Evolutionary conservation across 2,888 invertebrate genomes (phyloP), one percentile per base, ranked within the genome.

Genomic region (Rotaria socialis): DNA sequence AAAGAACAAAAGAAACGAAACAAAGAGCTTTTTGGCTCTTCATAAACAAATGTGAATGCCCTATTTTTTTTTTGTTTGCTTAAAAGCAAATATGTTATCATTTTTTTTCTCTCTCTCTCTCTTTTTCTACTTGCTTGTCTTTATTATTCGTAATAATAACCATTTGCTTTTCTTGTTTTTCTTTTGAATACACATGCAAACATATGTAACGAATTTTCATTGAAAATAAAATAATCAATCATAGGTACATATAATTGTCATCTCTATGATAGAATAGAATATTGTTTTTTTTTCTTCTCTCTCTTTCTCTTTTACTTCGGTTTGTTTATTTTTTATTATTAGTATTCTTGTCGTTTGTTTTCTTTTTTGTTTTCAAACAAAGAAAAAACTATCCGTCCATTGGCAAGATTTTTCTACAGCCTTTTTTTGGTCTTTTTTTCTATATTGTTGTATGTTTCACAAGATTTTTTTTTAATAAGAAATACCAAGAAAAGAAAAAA

Each of bases 11-110:
- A 35, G 35, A 35, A 35, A 35, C 35, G 35, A 35, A 52, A 52
- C 52, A 52, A 52, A 14, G 52, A 52, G 52, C 1, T 16, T 52
- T 52, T 52, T 52, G 8, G 16, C 16, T 52, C 52, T 5, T 41
- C 2, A 2, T 7, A 16, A 6, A 67, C 67, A 67, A 27, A 67
- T 16, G 2, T 67, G 16, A 35, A 16, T 5, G 16, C 7, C 16
- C 1, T 35, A 19, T 35, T 67, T 67, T 41, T 67, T 35, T 35
- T 35, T 41, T 27, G 19, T 67, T 67, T 67, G 67, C 67, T 67
- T 35, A 67, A 67, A 67, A 67, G 67, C 67, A 67, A 67, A 67
- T 35, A 67, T 67, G 67, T 67, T 67, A 67, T 67, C 35, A 67
- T 60, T 60, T 35, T 67, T 67, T 19, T 67, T 35, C 6, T 19